phyloP scores from a whole-genome alignment of 2,888 invertebrate species.

The Pediacus dermestoides region DNA sequence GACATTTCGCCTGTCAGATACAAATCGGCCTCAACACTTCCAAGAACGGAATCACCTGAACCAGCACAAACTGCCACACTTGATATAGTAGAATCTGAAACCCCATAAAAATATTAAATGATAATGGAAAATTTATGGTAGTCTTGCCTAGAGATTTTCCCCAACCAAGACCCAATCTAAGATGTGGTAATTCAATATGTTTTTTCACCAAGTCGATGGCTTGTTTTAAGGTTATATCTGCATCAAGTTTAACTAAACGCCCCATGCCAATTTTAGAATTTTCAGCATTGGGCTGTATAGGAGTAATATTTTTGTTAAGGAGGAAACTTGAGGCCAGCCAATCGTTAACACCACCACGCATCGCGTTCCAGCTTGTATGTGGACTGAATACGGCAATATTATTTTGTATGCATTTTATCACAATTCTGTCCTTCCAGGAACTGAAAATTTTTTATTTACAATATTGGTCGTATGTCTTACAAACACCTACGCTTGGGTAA shows the following conservation, averaged over 20 bases:
- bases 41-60: constrained; percentile 77
- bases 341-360: constrained; percentile 84
- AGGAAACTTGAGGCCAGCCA: constrained; percentile 84
- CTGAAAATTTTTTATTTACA: too few species aligned
- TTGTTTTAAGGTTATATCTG: constrained; percentile 55
- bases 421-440: constrained; percentile 77
- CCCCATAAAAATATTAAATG: too few species aligned
- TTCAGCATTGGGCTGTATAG: constrained; percentile 37
- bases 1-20: constrained; percentile 92
- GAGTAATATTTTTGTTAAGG: constrained; percentile 33
- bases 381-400: constrained; percentile 89
- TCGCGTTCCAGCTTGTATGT: constrained; percentile 86
- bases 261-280: constrained; percentile 55
- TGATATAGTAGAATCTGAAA: constrained; percentile 52
- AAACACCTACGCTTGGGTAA: constrained; percentile 77
- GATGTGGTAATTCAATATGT: constrained; percentile 63
- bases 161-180: constrained; percentile 73
- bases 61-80: constrained; percentile 86
- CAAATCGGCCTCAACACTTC: constrained; percentile 69
- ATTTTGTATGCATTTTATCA: constrained; percentile 75
- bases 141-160: too few species aligned
- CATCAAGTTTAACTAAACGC: constrained; percentile 54
- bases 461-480: too few species aligned
- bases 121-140: too few species aligned
- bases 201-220: constrained; percentile 66